Conservation (phyloP, 2,797 vertebrate genomes). For the Nyctalus aviator region DNA sequence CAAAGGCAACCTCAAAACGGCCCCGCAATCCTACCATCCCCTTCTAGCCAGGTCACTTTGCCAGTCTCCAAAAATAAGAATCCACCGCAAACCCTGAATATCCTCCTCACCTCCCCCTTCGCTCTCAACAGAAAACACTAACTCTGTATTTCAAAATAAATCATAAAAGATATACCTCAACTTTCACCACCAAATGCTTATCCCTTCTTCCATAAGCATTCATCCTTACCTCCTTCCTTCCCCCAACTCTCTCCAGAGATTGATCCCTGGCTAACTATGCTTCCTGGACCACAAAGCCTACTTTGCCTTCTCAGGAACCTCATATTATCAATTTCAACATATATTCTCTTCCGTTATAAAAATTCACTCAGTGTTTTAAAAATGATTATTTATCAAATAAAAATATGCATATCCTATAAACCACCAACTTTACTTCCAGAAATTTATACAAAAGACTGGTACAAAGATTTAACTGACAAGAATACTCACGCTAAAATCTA, state of each 20-base stretch:
- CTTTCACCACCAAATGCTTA: neutral
- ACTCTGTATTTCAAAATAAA: neutral
- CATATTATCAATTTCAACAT: neutral
- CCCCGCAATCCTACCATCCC: neutral
- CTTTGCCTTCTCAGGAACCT: neutral
- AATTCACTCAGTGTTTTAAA: conserved; percentile 32
- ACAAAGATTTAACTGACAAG: conserved; percentile 16
- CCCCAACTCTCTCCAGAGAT: neutral
- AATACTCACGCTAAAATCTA: conserved; percentile 50
- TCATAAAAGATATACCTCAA: neutral
- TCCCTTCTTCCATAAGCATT: neutral
- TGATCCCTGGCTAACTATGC: neutral
- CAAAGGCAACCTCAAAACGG: neutral
- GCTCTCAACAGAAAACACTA: neutral
- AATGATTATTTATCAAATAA: conserved; percentile 43
- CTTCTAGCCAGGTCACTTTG: neutral
- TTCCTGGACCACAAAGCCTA: neutral
- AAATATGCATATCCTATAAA: neutral
- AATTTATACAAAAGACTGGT: conserved; percentile 14
- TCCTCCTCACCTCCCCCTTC: neutral
- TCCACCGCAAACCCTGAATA: neutral
- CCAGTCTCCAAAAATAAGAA: neutral
- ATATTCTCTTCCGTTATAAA: neutral
- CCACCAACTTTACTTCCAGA: neutral
- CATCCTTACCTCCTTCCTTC: neutral